These are phyloP conservation scores for Melieria omissa DNA, from an alignment of 2,888 invertebrate species.

Conservation along the genomic window DNA sequence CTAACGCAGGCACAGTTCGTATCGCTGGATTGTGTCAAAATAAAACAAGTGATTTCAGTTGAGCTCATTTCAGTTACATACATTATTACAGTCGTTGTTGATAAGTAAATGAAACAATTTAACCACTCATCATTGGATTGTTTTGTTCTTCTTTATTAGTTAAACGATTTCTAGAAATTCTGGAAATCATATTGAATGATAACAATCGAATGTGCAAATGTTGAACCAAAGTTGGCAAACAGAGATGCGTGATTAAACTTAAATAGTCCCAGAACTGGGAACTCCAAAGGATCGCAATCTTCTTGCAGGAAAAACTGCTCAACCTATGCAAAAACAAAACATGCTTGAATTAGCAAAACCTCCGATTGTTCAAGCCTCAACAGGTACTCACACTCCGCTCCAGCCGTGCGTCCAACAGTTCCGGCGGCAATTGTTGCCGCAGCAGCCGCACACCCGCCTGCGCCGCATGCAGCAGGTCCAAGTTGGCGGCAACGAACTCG, in stretches of 20 bases:
- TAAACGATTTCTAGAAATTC: slow-evolving; percentile 3
- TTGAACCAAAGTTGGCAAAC: slow-evolving; percentile 1
- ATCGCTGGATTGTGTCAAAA: no score
- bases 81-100: no score
- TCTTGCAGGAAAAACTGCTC: slow-evolving; percentile 7
- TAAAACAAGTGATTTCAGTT: no score
- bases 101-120: no score
- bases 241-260: neutral
- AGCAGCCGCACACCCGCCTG: neutral
- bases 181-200: slow-evolving; percentile 21
- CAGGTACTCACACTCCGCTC: slow-evolving; percentile 13
- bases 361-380: neutral
- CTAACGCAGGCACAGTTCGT: no score
- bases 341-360: neutral
- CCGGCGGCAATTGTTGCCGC: neutral
- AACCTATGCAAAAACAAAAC: neutral
- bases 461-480: neutral
- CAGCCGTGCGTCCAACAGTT: neutral
- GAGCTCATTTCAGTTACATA: no score
- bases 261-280: neutral
- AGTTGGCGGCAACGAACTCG: neutral
- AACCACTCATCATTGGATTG: no score
- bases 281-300: neutral
- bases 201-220: slow-evolving; percentile 18
- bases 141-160: no score